phyloP scores from a whole-genome alignment of 2,797 vertebrate genomes.

The Xenopus petersii region DNA sequence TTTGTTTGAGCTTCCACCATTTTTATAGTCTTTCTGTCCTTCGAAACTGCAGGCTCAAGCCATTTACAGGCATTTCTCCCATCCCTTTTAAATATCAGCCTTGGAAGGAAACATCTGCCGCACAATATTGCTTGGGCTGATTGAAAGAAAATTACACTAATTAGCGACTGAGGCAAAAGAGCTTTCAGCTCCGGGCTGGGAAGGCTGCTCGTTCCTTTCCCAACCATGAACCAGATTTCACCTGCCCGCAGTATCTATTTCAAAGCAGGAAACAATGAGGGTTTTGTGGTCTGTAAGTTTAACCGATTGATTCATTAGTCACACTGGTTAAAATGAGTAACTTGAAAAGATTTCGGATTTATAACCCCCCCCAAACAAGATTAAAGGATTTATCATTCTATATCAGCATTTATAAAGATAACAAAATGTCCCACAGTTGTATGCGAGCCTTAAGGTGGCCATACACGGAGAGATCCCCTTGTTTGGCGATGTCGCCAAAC shows the following conservation, averaged over 20 bases:
- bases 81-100: background rate
- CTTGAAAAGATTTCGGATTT: too few relatives aligned
- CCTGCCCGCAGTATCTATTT: background rate
- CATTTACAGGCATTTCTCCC: background rate
- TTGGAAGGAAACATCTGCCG: constrained; percentile 23
- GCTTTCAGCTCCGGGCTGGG: background rate
- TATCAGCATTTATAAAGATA: too few relatives aligned
- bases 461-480: too few relatives aligned
- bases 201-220: background rate
- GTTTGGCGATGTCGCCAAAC: too few relatives aligned
- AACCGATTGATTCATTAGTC: background rate
- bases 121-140: constrained; percentile 17
- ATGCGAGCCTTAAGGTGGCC: too few relatives aligned
- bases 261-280: background rate
- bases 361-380: too few relatives aligned
- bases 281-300: background rate
- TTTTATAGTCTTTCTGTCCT: too few relatives aligned
- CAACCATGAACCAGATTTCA: constrained; percentile 4
- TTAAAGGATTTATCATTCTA: too few relatives aligned
- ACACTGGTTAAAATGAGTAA: background rate
- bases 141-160: constrained; percentile 19
- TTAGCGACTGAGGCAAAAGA: constrained; percentile 16
- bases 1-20: too few relatives aligned
- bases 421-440: too few relatives aligned
- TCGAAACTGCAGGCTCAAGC: too few relatives aligned